Percentiles rank a stretch among this genome's conserved stretches.
These are phyloP conservation scores for Ondatra zibethicus DNA, from an alignment of 2,113 vertebrate genomes.

Conservation along the genomic window DNA sequence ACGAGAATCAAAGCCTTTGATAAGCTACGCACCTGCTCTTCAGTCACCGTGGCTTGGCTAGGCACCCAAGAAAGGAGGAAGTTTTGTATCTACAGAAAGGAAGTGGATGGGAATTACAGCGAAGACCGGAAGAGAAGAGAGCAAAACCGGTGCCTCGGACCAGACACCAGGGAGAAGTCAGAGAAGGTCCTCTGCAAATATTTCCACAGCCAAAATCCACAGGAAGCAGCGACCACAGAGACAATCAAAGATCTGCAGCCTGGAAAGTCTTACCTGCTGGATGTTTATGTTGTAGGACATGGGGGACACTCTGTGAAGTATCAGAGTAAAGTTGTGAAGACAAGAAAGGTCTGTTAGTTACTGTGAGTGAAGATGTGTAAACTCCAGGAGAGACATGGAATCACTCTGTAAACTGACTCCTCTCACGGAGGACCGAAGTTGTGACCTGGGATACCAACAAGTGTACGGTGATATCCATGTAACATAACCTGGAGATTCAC, in stretches of 20 bases:
- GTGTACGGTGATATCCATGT: conserved; percentile 93
- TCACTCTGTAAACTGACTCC: conserved; percentile 91
- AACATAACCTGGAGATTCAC: conserved; percentile 73
- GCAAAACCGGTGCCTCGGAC: conserved; percentile 96
- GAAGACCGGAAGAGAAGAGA: conserved; percentile 94
- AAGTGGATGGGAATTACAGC: conserved; percentile 91
- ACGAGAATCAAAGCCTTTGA: conserved; percentile 98
- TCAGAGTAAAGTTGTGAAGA: conserved; percentile 99
- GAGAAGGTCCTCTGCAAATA: conserved; percentile 99
- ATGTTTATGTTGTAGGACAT: conserved; percentile 97
- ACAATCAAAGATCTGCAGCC: conserved; percentile 94
- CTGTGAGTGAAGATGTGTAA: conserved; percentile 83
- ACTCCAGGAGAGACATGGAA: conserved; percentile 87
- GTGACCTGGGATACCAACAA: conserved; percentile 89
- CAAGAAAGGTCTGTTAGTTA: conserved; percentile 96
- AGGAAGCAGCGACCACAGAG: conserved; percentile 98
- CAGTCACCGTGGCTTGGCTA: conserved; percentile 96
- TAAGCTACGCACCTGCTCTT: conserved; percentile 96
- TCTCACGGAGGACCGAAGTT: conserved; percentile 89
- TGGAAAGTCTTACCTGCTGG: conserved; percentile 96
- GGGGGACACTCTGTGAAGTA: conserved; percentile 97
- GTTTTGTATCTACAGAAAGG: conserved; percentile 96
- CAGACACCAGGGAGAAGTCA: conserved; percentile 93
- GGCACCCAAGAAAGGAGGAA: conserved; percentile 98
- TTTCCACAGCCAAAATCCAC: conserved; percentile 97